A percentile compares a stretch with the other conserved stretches of the same genome.
These are phyloP conservation scores for Tetramorium bicarinatum DNA, from an alignment of 2,888 invertebrate species.

Conservation along the genomic window DNA sequence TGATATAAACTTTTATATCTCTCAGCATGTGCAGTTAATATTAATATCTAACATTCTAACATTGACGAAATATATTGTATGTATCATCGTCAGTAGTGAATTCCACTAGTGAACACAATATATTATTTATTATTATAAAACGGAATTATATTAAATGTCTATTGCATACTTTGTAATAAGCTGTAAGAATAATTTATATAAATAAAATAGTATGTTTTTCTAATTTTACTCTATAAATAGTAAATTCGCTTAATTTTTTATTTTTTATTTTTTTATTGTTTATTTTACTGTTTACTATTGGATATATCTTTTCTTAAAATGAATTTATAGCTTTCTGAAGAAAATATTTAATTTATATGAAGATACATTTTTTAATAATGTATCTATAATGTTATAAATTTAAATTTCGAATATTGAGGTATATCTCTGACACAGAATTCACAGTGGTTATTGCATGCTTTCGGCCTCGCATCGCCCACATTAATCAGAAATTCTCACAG, in stretches of 20 bases:
- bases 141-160: not conserved
- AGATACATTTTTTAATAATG: not conserved
- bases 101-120: not conserved
- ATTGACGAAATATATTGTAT: not conserved
- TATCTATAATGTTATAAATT: not conserved
- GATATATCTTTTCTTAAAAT: not conserved
- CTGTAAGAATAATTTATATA: not conserved
- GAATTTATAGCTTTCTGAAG: not conserved
- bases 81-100: not conserved
- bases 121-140: not conserved
- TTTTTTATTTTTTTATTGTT: not conserved
- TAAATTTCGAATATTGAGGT: not conserved
- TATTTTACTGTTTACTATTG: not conserved
- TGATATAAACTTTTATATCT: constrained; percentile 18
- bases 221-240: not conserved
- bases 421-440: constrained; percentile 55
- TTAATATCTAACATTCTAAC: not conserved
- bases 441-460: constrained; percentile 58
- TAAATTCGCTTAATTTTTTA: not conserved
- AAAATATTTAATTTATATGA: not conserved
- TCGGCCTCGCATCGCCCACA: constrained; percentile 40
- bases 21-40: not conserved
- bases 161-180: not conserved
- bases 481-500: constrained; percentile 66
- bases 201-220: not conserved